Conservation (phyloP, 2,113 vertebrate species). For the Grantiella picta region DNA sequence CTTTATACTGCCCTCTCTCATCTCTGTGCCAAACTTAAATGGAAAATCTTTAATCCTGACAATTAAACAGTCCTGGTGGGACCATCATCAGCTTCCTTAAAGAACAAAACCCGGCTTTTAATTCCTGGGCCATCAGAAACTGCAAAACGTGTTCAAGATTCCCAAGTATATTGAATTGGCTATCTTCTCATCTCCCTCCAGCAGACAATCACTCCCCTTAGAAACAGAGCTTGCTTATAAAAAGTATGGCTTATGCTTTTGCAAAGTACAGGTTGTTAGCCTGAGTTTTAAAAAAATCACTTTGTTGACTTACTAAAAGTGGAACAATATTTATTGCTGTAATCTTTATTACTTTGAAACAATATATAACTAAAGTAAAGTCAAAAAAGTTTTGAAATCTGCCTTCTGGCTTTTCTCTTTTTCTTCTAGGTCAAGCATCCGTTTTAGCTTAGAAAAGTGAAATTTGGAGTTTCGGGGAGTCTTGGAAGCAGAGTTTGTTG, state of each 20-base stretch:
- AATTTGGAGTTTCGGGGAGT: constrained; percentile 75
- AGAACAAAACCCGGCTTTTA: not conserved
- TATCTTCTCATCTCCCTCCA: not conserved
- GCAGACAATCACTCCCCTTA: not conserved
- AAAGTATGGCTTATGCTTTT: not conserved
- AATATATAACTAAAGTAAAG: constrained; percentile 74
- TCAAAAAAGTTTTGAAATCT: constrained; percentile 87
- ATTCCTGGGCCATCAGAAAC: not conserved
- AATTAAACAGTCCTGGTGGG: not conserved
- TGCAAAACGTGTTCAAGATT: not conserved
- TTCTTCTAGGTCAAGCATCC: constrained; percentile 82
- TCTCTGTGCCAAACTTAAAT: not conserved
- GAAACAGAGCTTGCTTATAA: not conserved
- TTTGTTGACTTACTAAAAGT: not conserved
- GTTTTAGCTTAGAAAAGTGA: constrained; percentile 85
- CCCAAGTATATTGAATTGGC: not conserved
- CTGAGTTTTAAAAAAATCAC: not conserved
- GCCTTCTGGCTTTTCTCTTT: constrained; percentile 74
- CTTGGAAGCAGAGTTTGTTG: constrained; percentile 69
- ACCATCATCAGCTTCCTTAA: not conserved
- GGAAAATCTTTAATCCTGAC: not conserved
- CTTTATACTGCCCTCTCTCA: not conserved
- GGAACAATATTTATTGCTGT: not conserved
- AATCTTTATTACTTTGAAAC: not conserved
- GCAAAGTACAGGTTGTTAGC: not conserved